Conservation (phyloP, 1,140 invertebrate genomes). For the Arctopsyche grandis region DNA sequence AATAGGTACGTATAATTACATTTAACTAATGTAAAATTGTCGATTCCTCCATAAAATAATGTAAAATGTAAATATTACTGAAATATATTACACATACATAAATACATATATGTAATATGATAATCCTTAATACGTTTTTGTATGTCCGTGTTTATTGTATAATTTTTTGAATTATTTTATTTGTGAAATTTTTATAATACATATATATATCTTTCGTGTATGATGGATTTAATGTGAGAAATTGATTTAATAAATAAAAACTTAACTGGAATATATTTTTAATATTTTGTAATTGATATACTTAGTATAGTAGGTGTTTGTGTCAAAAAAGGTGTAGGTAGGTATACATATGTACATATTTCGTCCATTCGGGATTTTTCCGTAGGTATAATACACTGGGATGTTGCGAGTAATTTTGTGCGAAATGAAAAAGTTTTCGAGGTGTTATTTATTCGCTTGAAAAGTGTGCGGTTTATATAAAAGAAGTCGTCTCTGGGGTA, state of each 20-base stretch:
- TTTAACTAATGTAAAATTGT: too few relatives aligned
- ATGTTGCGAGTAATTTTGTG: background rate
- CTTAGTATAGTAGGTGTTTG: too few relatives aligned
- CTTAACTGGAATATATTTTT: background rate
- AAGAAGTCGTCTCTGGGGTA: slow-evolving; percentile 22
- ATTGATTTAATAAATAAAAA: slow-evolving; percentile 9
- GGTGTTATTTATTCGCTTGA: slow-evolving; percentile 22
- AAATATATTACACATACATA: background rate
- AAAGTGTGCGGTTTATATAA: background rate
- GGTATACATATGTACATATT: too few relatives aligned
- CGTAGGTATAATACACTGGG: too few relatives aligned
- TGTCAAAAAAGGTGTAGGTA: too few relatives aligned
- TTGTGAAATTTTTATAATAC: background rate
- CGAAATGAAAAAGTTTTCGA: background rate
- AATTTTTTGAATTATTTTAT: background rate
- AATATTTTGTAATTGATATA: too few relatives aligned
- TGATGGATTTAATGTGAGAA: background rate
- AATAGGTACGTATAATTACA: too few relatives aligned
- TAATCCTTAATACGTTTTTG: background rate
- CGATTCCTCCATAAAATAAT: background rate
- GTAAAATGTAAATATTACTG: background rate
- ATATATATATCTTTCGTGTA: background rate
- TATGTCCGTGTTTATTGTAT: background rate
- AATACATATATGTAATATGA: too few relatives aligned
- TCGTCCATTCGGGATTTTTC: too few relatives aligned